Conservation (phyloP, 1,140 invertebrate genomes). For the Aphis craccivora region DNA sequence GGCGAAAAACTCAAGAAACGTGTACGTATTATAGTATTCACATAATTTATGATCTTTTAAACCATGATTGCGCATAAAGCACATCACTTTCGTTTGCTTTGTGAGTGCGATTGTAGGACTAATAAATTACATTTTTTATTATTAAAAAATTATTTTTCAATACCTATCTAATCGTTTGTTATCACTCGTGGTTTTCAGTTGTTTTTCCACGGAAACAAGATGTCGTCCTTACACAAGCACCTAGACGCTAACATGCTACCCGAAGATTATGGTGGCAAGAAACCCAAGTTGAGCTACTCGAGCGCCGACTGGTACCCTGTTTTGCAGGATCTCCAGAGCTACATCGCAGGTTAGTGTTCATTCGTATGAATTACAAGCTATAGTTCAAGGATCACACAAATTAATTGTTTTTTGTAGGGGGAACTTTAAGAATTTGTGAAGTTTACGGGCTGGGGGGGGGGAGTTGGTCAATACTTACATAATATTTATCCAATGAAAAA, state of each 20-base stretch:
- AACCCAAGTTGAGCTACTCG: slow-evolving; percentile 78
- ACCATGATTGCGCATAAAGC: no score
- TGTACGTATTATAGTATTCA: slow-evolving; percentile 68
- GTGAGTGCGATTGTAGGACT: background rate
- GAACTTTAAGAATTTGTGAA: no score
- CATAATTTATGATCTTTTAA: background rate
- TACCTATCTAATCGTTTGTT: background rate
- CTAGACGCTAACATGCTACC: slow-evolving; percentile 74
- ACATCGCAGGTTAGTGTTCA: slow-evolving; percentile 66
- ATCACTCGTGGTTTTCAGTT: slow-evolving; percentile 66
- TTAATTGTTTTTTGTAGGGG: no score
- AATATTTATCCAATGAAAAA: background rate
- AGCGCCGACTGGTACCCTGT: slow-evolving; percentile 77
- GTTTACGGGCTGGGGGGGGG: no score
- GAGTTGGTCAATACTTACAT: background rate
- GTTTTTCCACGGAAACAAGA: slow-evolving; percentile 79
- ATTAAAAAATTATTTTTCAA: background rate
- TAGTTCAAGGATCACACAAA: background rate
- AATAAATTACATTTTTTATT: background rate
- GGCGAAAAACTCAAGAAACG: slow-evolving; percentile 82
- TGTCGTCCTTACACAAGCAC: slow-evolving; percentile 75
- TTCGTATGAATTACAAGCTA: no score
- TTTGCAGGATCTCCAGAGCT: slow-evolving; percentile 70
- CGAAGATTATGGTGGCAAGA: slow-evolving; percentile 76
- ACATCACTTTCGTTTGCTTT: background rate